These are phyloP conservation scores for Xerus rutilus DNA, from an alignment of 2,797 vertebrate genomes.

Conservation along the genomic window DNA sequence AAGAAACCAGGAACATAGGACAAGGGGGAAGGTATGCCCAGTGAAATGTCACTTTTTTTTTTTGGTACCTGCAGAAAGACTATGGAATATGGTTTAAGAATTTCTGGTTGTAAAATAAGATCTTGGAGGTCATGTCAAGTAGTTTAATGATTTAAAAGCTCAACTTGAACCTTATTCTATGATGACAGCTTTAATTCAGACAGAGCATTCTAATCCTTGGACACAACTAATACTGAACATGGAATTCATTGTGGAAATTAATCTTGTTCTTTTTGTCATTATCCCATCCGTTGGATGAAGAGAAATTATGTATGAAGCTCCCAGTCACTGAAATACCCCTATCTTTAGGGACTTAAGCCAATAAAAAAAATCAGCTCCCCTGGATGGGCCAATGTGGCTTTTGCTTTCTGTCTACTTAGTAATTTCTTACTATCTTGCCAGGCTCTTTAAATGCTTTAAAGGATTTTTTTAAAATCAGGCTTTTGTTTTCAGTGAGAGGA, in stretches of 20 bases:
- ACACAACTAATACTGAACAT: conserved; percentile 36
- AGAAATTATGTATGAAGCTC: conserved; percentile 34
- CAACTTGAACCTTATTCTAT: background rate
- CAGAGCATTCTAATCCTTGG: background rate
- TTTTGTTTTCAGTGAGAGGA: conserved; percentile 20
- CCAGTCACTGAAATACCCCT: background rate
- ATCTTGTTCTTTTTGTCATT: conserved; percentile 1
- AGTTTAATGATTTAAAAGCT: conserved; percentile 57
- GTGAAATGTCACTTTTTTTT: background rate
- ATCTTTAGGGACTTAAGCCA: background rate
- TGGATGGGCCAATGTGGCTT: background rate
- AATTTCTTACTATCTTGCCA: conserved; percentile 17
- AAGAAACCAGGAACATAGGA: conserved; percentile 18
- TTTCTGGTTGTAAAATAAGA: conserved; percentile 46
- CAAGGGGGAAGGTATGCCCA: background rate
- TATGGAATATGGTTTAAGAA: background rate
- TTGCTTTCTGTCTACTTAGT: background rate
- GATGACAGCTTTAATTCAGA: conserved; percentile 22
- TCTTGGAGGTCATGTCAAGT: conserved; percentile 46
- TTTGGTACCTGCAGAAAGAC: background rate
- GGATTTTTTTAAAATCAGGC: background rate
- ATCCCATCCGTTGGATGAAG: background rate
- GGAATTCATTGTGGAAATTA: background rate
- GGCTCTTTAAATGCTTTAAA: background rate
- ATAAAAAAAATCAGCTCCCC: background rate